Base-by-base conservation (phyloP, 2,888 invertebrate species). In the Elaeidobius kamerunicus region DNA sequence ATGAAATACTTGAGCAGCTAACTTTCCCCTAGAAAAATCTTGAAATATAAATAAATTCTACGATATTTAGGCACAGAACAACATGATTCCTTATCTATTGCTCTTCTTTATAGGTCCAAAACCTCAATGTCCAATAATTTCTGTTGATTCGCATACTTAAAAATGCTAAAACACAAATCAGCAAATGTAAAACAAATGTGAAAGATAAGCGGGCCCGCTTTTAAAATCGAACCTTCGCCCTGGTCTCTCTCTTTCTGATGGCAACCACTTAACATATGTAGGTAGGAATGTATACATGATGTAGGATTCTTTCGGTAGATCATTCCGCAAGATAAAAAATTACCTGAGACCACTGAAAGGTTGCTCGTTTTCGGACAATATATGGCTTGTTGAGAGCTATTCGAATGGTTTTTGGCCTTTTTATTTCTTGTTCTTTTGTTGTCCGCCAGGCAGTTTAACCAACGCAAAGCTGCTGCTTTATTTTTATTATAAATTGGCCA, bases 201-300 rank as follows among this genome's bases (percentile, higher is more conserved):
- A 50, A 43, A 45, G 50, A 50, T 55, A 51, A 55, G 36, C 27
- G 17, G 7, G 30, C 20, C 3, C 30, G 40, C 23, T 19, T 39
- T 45, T 27, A 19, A 41, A 41, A 28, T 16, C 20, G 20, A 54
- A 28, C 34, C 36, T 36, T 39, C 17, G n/a, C n/a, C n/a, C n/a
- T n/a, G n/a, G n/a, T n/a, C n/a, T n/a, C n/a, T n/a, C n/a, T n/a
- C n/a, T n/a, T n/a, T n/a, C 48, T 11, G 41, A 18, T 19, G 20
- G 39, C 16, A 27, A 23, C 51, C 48, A 47, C 52, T 52, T 52
- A 52, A 56, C 56, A 56, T 52, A 52, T 56, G 56, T 56, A 56
- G 56, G 56, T 56, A 56, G 56, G 52, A 52, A 52, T 56, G 56
- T 56, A 52, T 51, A 55, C 51, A 52, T 19, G 51, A 27, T 55